A percentile compares a stretch with the other conserved stretches of the same genome.
These are phyloP conservation scores for Megamerina dolium DNA, from an alignment of 2,888 invertebrate species.

Conservation along the genomic window DNA sequence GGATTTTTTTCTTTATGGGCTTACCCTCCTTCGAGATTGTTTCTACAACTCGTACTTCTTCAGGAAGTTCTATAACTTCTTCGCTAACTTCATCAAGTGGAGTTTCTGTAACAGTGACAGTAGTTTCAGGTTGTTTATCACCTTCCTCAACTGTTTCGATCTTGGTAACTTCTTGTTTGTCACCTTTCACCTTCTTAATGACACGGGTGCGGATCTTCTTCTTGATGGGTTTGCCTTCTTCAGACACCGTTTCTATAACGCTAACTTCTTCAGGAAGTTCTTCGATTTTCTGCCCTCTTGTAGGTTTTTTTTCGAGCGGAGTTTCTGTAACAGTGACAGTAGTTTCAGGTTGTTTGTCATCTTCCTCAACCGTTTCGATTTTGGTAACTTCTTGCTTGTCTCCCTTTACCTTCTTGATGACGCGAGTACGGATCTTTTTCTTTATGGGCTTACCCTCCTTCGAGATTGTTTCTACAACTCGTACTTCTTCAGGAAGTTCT, in stretches of 20 bases:
- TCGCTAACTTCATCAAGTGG: slow-evolving; percentile 19
- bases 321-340: slow-evolving; percentile 32
- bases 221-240: slow-evolving; percentile 32
- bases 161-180: slow-evolving; percentile 45
- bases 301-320: slow-evolving; percentile 19
- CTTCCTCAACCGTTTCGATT: slow-evolving; percentile 43
- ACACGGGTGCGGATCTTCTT: slow-evolving; percentile 39
- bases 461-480: too few species aligned
- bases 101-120: slow-evolving; percentile 27
- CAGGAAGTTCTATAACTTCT: slow-evolving; percentile 33
- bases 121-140: slow-evolving; percentile 44
- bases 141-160: slow-evolving; percentile 47
- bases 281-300: slow-evolving; percentile 16
- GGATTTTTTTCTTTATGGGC: slow-evolving; percentile 30
- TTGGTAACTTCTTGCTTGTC: slow-evolving; percentile 31
- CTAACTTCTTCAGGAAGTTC: slow-evolving; percentile 25
- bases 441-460: slow-evolving; percentile 23
- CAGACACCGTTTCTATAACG: slow-evolving; percentile 28
- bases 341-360: slow-evolving; percentile 35
- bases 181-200: slow-evolving; percentile 42
- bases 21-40: slow-evolving; percentile 15
- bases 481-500: slow-evolving; percentile 21
- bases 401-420: slow-evolving; percentile 21
- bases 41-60: slow-evolving; percentile 14
- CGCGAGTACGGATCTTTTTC: slow-evolving; percentile 22